Base-by-base conservation (phyloP, 1,140 invertebrate genomes). In the Drosophila saltans region DNA sequence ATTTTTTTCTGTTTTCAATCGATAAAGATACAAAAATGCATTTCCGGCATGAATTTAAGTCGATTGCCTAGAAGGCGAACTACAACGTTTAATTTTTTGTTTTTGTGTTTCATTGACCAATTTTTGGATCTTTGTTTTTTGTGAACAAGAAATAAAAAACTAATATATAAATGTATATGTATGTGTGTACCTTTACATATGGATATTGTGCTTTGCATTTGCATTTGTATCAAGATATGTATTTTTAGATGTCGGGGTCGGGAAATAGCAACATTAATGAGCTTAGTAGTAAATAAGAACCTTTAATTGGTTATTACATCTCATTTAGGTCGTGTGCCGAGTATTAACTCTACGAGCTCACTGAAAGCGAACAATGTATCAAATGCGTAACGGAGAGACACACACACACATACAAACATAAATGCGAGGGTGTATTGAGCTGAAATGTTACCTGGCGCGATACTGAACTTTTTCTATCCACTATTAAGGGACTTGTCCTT, bases 281-380 rank as follows among this genome's bases (percentile, higher is more conserved):
- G 57, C 57, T 59, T 59, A 39, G 33, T 59, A 59, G 57, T 59
- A 59, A 59, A 59, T 48, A 48, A 64, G 45, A 43, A 45, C 62
- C 43, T 30, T 64, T 64, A 64, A 64, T 64, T 64, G 62, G 62
- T 64, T 64, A 64, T 64, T 64, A 64, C 45, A 64, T 64, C 10
- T 64, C 26, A 64, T 64, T 64, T 52, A 16, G 41, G 62, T 64
- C 62, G 62, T 64, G 62, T 64, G 62, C 43, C 26, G 24, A 45
- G 62, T 16, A 66, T 59, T 67, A 67, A 59, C 48, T 66, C 24
- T 24, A 16, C 11, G 10, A 11, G 26, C 48, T 10, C 43, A 11
- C 33, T 40, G 41, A 64, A 28, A n/a, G 24, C 16, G 9, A 64
- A 52, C 10, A 66, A 16, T 64, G 61, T 64, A 64, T 28, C 43